Conservation (phyloP, 2,888 invertebrate species). For the Andrena hattorfiana region DNA sequence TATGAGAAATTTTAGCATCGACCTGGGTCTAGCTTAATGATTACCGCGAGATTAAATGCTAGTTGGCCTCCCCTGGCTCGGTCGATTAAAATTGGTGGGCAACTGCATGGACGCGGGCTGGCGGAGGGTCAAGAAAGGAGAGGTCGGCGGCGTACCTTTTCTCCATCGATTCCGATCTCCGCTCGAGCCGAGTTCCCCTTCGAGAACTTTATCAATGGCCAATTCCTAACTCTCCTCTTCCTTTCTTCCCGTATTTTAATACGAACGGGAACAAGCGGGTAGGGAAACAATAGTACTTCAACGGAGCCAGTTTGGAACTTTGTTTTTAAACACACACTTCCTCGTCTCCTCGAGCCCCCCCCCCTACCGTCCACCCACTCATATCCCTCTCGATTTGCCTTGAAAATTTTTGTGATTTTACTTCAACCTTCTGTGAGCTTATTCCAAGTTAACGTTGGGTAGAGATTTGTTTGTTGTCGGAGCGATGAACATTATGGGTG, state of each 20-base stretch:
- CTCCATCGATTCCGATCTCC: conserved; percentile 55
- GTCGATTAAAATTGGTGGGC: conserved; percentile 42
- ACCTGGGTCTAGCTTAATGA: conserved; percentile 42
- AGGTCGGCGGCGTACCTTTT: conserved; percentile 38
- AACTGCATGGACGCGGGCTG: conserved; percentile 17
- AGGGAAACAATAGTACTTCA: conserved; percentile 66
- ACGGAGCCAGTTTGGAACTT: conserved; percentile 59
- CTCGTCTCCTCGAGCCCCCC: not conserved
- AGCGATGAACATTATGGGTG: too few relatives aligned
- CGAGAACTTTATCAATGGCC: conserved; percentile 68
- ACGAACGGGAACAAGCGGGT: conserved; percentile 54
- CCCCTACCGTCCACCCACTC: not conserved
- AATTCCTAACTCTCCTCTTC: conserved; percentile 64
- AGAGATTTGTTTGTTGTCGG: not conserved
- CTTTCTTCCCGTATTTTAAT: conserved; percentile 64
- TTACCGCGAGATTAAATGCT: conserved; percentile 53
- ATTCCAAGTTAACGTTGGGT: not conserved
- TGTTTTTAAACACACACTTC: conserved; percentile 58
- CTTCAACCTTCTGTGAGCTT: not conserved
- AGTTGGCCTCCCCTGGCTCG: conserved; percentile 19
- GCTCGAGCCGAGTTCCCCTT: conserved; percentile 49
- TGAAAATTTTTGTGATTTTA: not conserved
- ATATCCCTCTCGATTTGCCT: not conserved
- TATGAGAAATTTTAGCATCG: conserved; percentile 58
- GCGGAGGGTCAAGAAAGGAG: conserved; percentile 54